Evolutionary conservation across 2,797 vertebrate genomes (phyloP), one percentile per base, ranked within the genome.

Genomic region (Urosaurus nigricauda): DNA sequence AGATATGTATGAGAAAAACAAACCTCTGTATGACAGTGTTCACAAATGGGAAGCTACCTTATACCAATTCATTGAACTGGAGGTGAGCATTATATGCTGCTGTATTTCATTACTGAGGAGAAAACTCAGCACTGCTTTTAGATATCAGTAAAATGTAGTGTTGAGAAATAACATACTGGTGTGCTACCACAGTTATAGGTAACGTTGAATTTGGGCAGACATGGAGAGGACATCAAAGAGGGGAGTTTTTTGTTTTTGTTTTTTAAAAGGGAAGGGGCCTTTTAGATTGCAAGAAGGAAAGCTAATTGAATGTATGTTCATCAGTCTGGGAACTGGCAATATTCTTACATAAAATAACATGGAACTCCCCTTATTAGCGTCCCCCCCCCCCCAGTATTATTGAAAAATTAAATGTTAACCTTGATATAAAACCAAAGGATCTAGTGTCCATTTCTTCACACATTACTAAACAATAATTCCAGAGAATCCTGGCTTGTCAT

Each of bases 1-100:
- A 88, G 13, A 80, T 6, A 81, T 93, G 40, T 95, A 95, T 60
- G 92, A 95, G 56, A 90, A 92, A 60, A 92, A 93, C 26, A 92
- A 90, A 58, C 70, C 85, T 26, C 91, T 97, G 47, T 92, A 96
- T 90, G 95, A 96, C 37, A 90, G 81, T 37, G 65, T 97, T 79
- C 95, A 94, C 68, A 96, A 95, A 87, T 97, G 96, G 96, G 94
- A 96, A 87, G 82, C 80, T 40, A 94, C 89, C 87, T 96, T 95
- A 95, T 83, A 86, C 26, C 91, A 92, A 79, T 96, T 96, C 85
- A 90, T 94, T 85, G 95, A 97, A 35, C 93, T 96, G 85, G 96
- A 97, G 96, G 97, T 97, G 60, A 17, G 71, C 32, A 77, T 5
- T 84, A 5, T 56, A 47, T 58, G 13, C n/a, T 79, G 17, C 7